Evolutionary conservation across 2,888 invertebrate species (phyloP).

Genomic region (Watsonalla binaria): DNA sequence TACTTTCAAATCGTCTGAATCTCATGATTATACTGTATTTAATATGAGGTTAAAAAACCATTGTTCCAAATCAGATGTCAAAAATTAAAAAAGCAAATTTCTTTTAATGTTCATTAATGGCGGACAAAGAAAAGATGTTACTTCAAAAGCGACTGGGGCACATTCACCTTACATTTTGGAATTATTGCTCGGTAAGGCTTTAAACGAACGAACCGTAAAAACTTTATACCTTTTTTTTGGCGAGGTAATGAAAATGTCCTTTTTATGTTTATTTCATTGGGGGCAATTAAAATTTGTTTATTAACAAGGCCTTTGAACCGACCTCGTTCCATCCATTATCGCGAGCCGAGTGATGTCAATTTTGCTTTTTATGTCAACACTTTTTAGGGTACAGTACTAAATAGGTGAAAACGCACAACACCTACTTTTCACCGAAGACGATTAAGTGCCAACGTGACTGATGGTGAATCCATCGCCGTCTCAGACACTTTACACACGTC

Average conservation of each 20-base stretch:
- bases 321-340: neutral
- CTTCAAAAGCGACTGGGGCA: neutral
- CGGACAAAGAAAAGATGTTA: neutral
- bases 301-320: constrained; percentile 1
- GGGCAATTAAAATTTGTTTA: constrained; percentile 18
- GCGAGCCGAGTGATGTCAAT: neutral
- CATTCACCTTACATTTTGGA: neutral
- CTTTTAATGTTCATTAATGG: neutral
- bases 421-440: too few relatives aligned
- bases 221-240: constrained; percentile 15
- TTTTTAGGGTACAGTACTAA: too few relatives aligned
- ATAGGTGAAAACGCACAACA: too few relatives aligned
- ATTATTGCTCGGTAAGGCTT: neutral
- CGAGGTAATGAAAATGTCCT: constrained; percentile 27
- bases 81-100: constrained; percentile 1
- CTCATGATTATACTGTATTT: too few relatives aligned
- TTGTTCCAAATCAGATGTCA: constrained; percentile 1
- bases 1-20: too few relatives aligned
- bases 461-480: too few relatives aligned
- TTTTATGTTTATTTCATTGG: constrained; percentile 26
- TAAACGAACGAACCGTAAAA: neutral
- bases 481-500: too few relatives aligned
- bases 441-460: too few relatives aligned
- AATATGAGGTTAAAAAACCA: neutral
- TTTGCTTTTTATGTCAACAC: too few relatives aligned